phyloP scores from a whole-genome alignment of 2,797 vertebrate genomes.

The Furcifer pardalis region DNA sequence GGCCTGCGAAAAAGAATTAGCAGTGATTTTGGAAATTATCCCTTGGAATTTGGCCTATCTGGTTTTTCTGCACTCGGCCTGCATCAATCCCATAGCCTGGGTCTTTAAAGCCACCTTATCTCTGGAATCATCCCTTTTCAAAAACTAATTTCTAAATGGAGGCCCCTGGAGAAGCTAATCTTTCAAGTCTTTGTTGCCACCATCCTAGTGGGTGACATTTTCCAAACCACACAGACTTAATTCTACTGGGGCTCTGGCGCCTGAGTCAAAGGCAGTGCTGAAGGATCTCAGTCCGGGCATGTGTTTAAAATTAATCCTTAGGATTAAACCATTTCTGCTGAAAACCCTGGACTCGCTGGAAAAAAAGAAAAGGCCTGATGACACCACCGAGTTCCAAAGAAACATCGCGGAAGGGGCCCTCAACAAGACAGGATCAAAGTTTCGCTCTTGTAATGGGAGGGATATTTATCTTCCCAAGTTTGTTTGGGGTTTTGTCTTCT shows the following conservation, averaged over 20 bases:
- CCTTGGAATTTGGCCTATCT: background rate
- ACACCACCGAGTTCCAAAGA: background rate
- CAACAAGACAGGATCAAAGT: constrained; percentile 15
- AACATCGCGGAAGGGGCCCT: background rate
- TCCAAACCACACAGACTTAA: background rate
- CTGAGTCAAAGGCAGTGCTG: background rate
- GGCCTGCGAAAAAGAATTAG: background rate
- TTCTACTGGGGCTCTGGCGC: constrained; percentile 21
- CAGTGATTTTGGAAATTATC: background rate
- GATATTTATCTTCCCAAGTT: background rate
- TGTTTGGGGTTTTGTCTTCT: background rate
- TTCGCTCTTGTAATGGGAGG: constrained; percentile 4
- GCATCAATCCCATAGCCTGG: too few relatives aligned
- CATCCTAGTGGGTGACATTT: background rate
- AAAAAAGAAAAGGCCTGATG: background rate
- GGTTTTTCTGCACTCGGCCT: background rate
- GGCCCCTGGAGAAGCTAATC: background rate
- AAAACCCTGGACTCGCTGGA: constrained; percentile 25
- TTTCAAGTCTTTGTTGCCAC: background rate
- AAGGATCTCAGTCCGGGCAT: background rate
- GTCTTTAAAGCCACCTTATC: background rate
- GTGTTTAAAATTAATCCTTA: constrained; percentile 16
- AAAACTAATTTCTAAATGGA: background rate
- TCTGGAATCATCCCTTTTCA: background rate
- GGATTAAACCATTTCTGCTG: background rate